Conservation (phyloP, 2,113 vertebrate genomes). For the Pionites leucogaster region DNA sequence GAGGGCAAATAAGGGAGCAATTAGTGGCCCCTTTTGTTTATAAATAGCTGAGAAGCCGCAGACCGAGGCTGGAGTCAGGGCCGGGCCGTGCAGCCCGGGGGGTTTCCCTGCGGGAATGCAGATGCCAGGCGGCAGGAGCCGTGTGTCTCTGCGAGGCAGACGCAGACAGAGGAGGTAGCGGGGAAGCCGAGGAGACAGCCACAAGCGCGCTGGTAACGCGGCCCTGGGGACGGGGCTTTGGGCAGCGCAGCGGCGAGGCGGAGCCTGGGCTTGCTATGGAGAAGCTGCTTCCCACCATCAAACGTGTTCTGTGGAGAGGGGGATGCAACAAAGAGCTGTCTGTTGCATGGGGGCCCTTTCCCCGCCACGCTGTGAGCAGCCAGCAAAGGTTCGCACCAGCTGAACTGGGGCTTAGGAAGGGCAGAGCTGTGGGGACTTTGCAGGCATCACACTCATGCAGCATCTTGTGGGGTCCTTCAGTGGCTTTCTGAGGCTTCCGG, state of each 20-base stretch:
- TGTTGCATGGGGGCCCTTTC: neutral
- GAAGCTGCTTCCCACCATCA: neutral
- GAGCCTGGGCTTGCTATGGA: neutral
- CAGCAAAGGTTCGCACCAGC: rapidly evolving
- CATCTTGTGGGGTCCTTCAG: rapidly evolving
- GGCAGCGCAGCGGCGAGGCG: rapidly evolving
- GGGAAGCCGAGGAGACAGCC: neutral
- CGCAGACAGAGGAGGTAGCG: neutral
- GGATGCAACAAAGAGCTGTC: neutral
- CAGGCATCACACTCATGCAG: rapidly evolving
- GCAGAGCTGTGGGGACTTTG: rapidly evolving
- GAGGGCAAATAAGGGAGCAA: neutral
- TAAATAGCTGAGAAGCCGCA: slow-evolving; percentile 22
- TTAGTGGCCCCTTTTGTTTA: neutral
- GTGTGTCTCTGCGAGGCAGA: neutral
- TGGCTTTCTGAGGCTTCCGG: rapidly evolving
- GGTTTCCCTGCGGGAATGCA: neutral
- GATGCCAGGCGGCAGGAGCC: neutral
- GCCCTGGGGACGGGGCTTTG: neutral
- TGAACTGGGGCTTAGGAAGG: neutral
- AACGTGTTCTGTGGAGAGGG: neutral
- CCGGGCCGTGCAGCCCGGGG: neutral
- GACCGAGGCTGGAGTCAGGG: neutral
- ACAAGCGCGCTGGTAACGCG: neutral
- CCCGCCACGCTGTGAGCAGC: rapidly evolving